Evolutionary conservation across 2,888 invertebrate genomes (phyloP), one percentile per base, ranked within the genome.

Genomic region (Dicyrtomina minuta): DNA sequence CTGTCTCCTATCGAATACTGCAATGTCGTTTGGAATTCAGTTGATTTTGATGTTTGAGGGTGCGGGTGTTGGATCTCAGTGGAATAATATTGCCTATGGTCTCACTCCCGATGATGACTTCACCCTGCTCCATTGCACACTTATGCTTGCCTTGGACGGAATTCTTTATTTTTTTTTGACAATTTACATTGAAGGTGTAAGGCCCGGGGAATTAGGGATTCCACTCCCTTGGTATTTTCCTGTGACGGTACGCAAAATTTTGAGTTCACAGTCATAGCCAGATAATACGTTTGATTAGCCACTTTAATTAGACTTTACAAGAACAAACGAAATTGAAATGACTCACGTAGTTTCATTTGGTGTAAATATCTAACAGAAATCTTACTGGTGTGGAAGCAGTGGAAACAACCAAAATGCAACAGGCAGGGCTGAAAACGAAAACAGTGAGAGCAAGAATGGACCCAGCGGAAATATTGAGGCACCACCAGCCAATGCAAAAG

Each of bases 141-240:
- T 91, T 1, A 89, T 93, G 85, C 82, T 95, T 78, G 79, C 88
- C 17, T 73, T 90, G 1, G 90, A 91, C 80, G 83, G 86, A 12
- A 66, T 89, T 0, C 61, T 93, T 0, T 92, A 93, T 79, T 85
- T 91, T 81, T 69, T 89, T 2, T 81, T 94, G 46, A 89, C 95
- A 0, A 83, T 94, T 76, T 96, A 96, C 80, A 83, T 95, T 27
- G 94, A 95, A 81, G 90, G 90, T 75, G 87, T 96, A 12, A 85
- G 88, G 72, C 96, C 96, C 0, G 95, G 95, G 13, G 89, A 90
- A 15, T 74, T 59, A 27, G 94, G 95, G 3, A 88, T 95, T 0
- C 89, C 91, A 0, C 87, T 88, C 72, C 88, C 88, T 27, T 94
- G 92, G 88, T 88, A 93, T 80, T 96, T 93, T 80, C 87, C 88